Conservation (phyloP, 2,888 invertebrate genomes). For the Leucania comma region DNA sequence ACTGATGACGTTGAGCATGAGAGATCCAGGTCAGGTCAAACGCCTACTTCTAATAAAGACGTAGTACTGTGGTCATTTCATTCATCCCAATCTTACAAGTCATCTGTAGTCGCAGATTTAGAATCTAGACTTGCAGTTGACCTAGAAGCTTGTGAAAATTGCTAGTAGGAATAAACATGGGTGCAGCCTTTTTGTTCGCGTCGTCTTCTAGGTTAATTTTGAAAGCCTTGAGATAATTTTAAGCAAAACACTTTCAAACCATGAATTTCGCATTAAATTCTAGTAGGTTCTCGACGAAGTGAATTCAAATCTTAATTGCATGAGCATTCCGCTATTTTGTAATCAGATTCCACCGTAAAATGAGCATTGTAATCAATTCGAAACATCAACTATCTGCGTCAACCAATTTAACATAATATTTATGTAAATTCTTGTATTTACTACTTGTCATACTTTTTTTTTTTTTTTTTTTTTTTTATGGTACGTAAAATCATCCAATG, state of each 20-base stretch:
- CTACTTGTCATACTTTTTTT: conserved; percentile 2
- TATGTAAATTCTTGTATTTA: neutral
- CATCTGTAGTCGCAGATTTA: neutral
- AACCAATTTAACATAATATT: conserved; percentile 30
- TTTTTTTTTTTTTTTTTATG: no score
- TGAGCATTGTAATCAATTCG: conserved; percentile 34
- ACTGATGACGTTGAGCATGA: neutral
- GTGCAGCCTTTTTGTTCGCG: neutral
- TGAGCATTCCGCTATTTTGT: conserved; percentile 25
- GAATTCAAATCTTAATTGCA: conserved; percentile 11
- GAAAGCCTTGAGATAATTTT: neutral
- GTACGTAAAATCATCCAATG: no score
- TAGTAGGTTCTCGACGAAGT: neutral
- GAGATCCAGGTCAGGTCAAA: neutral
- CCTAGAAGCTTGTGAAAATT: neutral
- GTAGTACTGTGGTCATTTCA: conserved; percentile 18
- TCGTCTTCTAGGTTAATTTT: neutral
- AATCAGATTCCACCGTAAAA: conserved; percentile 38
- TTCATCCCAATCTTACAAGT: conserved; percentile 17
- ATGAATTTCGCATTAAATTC: neutral
- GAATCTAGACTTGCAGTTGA: neutral
- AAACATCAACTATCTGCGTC: conserved; percentile 17
- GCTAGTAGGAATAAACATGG: no score
- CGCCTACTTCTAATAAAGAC: conserved; percentile 24
- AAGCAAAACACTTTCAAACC: no score